Evolutionary conservation across 2,113 vertebrate genomes (phyloP).

Genomic region (Ahaetulla prasina): DNA sequence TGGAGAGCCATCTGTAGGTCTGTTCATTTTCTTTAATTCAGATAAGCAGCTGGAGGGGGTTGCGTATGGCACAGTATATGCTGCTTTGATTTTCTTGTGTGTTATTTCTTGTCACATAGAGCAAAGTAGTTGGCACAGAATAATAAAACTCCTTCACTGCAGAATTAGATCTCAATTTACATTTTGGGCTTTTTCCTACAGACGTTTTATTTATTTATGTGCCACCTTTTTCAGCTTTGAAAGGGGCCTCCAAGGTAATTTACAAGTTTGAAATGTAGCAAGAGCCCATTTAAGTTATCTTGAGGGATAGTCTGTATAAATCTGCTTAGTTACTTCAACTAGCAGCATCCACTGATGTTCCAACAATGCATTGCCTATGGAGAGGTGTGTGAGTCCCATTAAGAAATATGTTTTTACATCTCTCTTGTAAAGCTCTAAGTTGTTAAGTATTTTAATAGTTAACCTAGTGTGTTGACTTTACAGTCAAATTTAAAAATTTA

Average conservation of each 20-base stretch:
- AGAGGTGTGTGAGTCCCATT: not conserved
- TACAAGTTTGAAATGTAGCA: not conserved
- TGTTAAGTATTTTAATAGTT: not conserved
- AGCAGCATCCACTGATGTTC: not conserved
- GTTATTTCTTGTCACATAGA: constrained; percentile 24
- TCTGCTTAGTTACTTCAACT: not conserved
- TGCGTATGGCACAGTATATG: constrained; percentile 68
- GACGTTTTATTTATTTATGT: not conserved
- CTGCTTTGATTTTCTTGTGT: constrained; percentile 36
- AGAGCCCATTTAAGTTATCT: not conserved
- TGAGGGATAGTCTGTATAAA: not conserved
- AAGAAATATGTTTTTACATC: not conserved
- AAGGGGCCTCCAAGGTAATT: not conserved
- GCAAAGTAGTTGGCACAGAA: not conserved
- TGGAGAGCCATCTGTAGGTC: constrained; percentile 69
- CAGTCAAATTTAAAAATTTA: not conserved
- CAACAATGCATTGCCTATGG: not conserved
- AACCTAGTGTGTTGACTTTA: not conserved
- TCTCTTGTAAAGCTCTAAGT: not conserved
- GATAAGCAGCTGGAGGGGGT: constrained; percentile 70
- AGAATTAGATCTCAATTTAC: not conserved
- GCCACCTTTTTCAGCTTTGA: not conserved
- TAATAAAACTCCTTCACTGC: not conserved
- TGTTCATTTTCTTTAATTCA: constrained; percentile 61
- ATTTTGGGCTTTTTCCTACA: not conserved